Conservation (phyloP, 2,113 vertebrate genomes). For the Chloropsis cyanopogon region DNA sequence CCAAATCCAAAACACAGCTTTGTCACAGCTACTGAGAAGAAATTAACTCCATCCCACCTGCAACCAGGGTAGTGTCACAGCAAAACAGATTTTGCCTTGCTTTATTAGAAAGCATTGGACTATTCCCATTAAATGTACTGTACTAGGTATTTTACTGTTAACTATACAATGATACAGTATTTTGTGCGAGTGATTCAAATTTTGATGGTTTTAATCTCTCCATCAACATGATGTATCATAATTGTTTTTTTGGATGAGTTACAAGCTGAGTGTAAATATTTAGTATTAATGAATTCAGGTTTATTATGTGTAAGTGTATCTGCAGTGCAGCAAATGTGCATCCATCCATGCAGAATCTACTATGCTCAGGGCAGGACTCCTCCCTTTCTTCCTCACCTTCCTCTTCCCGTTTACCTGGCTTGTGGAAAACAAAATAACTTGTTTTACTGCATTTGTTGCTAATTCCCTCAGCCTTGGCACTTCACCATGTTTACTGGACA, state of each 20-base stretch:
- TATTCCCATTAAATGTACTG: background rate
- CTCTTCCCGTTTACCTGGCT: background rate
- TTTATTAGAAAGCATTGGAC: background rate
- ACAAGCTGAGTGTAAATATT: slow-evolving; percentile 58
- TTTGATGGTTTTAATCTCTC: slow-evolving; percentile 18
- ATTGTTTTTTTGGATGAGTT: slow-evolving; percentile 69
- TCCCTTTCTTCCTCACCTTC: background rate
- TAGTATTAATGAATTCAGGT: slow-evolving; percentile 55
- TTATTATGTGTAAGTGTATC: slow-evolving; percentile 37
- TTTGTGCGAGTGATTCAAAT: slow-evolving; percentile 8
- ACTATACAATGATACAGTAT: background rate
- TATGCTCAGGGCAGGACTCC: background rate
- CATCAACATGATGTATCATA: slow-evolving; percentile 56
- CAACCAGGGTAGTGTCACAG: background rate
- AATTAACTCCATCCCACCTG: background rate
- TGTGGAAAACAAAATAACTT: background rate
- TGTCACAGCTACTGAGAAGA: background rate
- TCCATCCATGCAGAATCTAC: background rate
- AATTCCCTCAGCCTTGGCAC: background rate
- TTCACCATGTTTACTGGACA: background rate
- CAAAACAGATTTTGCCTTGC: background rate
- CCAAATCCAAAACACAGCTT: background rate
- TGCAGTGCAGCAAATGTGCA: slow-evolving; percentile 45
- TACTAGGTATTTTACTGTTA: background rate
- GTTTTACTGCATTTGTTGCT: background rate